phyloP scores from a whole-genome alignment of 2,797 vertebrate genomes.

The Graptemys geographica region DNA sequence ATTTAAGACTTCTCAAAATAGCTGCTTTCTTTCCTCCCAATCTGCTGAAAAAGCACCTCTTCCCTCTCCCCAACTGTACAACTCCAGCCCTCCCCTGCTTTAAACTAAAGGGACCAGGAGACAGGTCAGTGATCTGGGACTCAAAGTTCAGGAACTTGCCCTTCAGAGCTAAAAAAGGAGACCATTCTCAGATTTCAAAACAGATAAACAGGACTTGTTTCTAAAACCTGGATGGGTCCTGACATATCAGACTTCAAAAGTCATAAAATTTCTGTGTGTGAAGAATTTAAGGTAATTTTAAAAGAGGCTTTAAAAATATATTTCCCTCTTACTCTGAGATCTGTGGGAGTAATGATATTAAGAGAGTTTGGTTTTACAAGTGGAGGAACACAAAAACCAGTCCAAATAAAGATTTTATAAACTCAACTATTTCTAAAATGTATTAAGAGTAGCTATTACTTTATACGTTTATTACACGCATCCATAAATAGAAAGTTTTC shows the following conservation, averaged over 20 bases:
- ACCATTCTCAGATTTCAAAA: background rate
- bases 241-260: background rate
- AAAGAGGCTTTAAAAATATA: background rate
- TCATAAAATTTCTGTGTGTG: background rate
- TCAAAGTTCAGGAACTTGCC: background rate
- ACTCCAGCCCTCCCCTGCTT: background rate
- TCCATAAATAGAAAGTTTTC: background rate
- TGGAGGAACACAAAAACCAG: slow-evolving; percentile 15
- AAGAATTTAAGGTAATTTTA: slow-evolving; percentile 1
- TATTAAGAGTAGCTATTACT: background rate
- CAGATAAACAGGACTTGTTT: background rate
- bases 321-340: slow-evolving; percentile 10
- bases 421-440: background rate
- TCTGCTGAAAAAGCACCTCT: background rate
- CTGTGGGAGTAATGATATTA: background rate
- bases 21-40: background rate
- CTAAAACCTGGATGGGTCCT: background rate
- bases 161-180: background rate
- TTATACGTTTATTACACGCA: background rate
- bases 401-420: background rate
- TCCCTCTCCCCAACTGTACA: too few relatives aligned
- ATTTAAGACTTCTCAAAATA: background rate
- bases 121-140: too few relatives aligned
- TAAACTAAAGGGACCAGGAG: background rate
- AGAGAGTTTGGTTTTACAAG: background rate